Conservation (phyloP, 2,797 vertebrate genomes). For the Philypnodon macrostomus region DNA sequence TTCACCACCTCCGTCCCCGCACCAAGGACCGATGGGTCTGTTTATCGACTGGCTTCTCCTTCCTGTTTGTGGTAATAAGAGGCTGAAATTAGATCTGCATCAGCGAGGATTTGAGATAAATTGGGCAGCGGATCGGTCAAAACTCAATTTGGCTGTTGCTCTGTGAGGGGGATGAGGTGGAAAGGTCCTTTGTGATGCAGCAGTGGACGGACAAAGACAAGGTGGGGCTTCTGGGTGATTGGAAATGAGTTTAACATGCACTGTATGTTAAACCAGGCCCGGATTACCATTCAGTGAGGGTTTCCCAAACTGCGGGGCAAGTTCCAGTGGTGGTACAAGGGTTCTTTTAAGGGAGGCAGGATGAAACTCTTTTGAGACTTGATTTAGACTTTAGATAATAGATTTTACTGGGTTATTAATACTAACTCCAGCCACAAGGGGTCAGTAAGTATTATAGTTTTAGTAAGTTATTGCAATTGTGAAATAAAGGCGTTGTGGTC, state of each 20-base stretch:
- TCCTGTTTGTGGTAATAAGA: slow-evolving; percentile 74
- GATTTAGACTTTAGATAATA: no score
- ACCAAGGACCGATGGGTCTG: slow-evolving; percentile 55
- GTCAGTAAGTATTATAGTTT: no score
- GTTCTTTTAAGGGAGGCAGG: no score
- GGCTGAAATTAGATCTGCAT: slow-evolving; percentile 77
- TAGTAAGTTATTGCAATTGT: background rate
- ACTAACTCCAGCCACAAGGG: no score
- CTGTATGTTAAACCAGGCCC: background rate
- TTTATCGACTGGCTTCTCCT: slow-evolving; percentile 68
- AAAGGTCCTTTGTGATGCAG: slow-evolving; percentile 28
- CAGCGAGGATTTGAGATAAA: slow-evolving; percentile 70
- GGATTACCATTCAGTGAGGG: no score
- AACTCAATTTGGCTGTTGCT: slow-evolving; percentile 59
- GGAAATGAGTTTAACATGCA: slow-evolving; percentile 1
- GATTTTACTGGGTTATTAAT: no score
- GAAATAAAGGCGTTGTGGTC: no score
- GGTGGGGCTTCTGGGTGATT: slow-evolving; percentile 16
- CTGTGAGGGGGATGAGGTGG: slow-evolving; percentile 37
- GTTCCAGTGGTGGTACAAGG: no score
- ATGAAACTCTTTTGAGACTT: no score
- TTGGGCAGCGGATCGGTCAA: slow-evolving; percentile 67
- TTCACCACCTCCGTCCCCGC: slow-evolving; percentile 35
- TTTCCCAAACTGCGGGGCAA: no score
- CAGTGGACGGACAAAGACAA: slow-evolving; percentile 27